phyloP scores from a whole-genome alignment of 2,888 invertebrate species.

The Osedax fenrisi region DNA sequence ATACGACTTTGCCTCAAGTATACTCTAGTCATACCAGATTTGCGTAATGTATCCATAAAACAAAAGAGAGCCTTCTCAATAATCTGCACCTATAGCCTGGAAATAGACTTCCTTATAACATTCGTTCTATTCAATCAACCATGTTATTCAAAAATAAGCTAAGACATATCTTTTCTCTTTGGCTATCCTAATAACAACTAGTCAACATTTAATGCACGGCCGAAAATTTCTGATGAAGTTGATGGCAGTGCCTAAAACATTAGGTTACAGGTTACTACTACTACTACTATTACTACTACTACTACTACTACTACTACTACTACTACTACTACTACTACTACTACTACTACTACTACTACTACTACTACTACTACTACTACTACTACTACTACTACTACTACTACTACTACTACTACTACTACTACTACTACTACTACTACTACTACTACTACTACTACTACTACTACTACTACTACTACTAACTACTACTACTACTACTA shows the following conservation, averaged over 20 bases:
- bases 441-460: conserved; percentile 10
- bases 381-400: conserved; percentile 10
- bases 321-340: neutral
- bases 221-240: neutral
- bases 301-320: neutral
- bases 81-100: too few species aligned
- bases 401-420: conserved; percentile 10
- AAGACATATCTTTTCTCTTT: too few species aligned
- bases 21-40: too few species aligned
- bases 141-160: too few species aligned
- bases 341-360: neutral
- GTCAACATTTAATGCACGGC: neutral
- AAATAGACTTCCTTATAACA: too few species aligned
- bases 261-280: too few species aligned
- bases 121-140: too few species aligned
- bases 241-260: too few species aligned
- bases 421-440: conserved; percentile 4
- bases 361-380: conserved; percentile 1
- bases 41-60: too few species aligned
- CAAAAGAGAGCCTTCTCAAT: too few species aligned
- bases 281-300: neutral
- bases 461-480: conserved; percentile 10
- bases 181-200: too few species aligned
- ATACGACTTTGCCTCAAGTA: too few species aligned
- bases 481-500: conserved; percentile 10